These are phyloP conservation scores for Xenotilapia flavipinnis DNA, from an alignment of 2,113 vertebrate genomes.

Conservation along the genomic window DNA sequence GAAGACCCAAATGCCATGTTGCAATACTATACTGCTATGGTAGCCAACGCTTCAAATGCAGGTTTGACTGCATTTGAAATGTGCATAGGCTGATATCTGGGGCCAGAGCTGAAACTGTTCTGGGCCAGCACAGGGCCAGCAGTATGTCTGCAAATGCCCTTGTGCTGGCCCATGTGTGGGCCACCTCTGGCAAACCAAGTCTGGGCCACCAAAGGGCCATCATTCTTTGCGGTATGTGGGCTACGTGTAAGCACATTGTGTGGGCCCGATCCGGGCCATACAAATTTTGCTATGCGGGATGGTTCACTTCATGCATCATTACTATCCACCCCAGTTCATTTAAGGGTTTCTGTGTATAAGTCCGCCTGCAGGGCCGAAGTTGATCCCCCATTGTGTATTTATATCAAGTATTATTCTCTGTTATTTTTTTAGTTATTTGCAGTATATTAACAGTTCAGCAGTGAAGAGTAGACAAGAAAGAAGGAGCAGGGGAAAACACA, in stretches of 20 bases:
- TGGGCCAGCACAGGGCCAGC: neutral
- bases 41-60: neutral
- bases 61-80: neutral
- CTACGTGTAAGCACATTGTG: neutral
- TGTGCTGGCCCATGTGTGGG: neutral
- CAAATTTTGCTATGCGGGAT: rapidly evolving
- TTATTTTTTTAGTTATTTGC: neutral
- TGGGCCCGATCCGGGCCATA: rapidly evolving
- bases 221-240: neutral
- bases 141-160: neutral
- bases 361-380: neutral
- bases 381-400: neutral
- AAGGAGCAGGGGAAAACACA: neutral
- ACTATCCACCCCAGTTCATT: neutral
- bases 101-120: neutral
- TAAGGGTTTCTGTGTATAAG: neutral
- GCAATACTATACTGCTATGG: neutral
- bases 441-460: neutral
- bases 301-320: neutral
- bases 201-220: neutral
- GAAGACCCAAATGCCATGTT: neutral
- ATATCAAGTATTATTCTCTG: neutral
- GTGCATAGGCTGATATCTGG: neutral
- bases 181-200: neutral
- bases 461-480: neutral